These are phyloP conservation scores for Clarias macrocephalus DNA, from an alignment of 2,113 vertebrate genomes.

Conservation along the genomic window DNA sequence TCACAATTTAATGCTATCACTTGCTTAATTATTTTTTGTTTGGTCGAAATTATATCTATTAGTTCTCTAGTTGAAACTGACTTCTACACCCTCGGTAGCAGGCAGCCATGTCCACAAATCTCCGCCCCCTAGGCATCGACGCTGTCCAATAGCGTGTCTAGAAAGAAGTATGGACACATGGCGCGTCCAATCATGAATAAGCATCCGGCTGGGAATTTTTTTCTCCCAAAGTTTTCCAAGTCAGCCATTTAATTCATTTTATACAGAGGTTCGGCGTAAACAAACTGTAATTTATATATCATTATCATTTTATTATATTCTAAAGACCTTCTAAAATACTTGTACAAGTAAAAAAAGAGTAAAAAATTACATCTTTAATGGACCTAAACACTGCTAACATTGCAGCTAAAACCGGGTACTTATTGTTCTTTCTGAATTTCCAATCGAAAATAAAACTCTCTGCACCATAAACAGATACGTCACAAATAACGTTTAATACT, in stretches of 20 bases:
- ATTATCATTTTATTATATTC: no score
- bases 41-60: no score
- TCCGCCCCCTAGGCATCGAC: background rate
- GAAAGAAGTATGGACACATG: background rate
- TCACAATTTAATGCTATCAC: no score
- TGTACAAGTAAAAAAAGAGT: background rate
- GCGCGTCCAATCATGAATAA: background rate
- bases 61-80: no score
- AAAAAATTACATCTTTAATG: background rate
- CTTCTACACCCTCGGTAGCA: background rate
- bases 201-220: background rate
- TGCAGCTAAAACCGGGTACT: background rate
- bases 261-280: background rate
- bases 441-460: fast-evolving
- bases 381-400: background rate
- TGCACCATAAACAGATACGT: background rate
- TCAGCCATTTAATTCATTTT: background rate
- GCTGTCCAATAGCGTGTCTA: fast-evolving
- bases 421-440: background rate
- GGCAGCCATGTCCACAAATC: background rate
- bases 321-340: background rate
- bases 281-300: background rate
- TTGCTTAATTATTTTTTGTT: no score
- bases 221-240: constrained; percentile 2
- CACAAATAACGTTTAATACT: background rate